Percentiles rank a stretch among this genome's conserved stretches.
Evolutionary conservation across 1,140 invertebrate genomes (phyloP).

Genomic region (Paraescarpia echinospica): DNA sequence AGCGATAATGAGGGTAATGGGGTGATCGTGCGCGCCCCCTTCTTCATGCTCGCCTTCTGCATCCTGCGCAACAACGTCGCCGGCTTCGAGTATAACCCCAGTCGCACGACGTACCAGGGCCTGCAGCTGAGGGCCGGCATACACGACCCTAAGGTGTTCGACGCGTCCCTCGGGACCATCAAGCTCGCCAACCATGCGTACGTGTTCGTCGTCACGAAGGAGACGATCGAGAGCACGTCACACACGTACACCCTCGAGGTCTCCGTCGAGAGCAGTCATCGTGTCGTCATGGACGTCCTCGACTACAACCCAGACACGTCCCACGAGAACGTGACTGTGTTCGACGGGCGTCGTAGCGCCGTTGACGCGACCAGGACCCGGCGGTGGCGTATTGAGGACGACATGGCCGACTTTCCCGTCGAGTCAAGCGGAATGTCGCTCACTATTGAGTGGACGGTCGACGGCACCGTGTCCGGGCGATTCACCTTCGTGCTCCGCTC

Average conservation of each 20-base stretch:
- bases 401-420: slow-evolving; percentile 55
- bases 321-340: slow-evolving; percentile 51
- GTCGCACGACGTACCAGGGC: slow-evolving; percentile 68
- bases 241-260: slow-evolving; percentile 6
- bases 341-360: slow-evolving; percentile 33
- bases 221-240: neutral
- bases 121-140: slow-evolving; percentile 31
- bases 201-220: slow-evolving; percentile 4
- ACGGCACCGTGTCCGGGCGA: slow-evolving; percentile 46
- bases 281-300: slow-evolving; percentile 41
- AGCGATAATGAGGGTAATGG: slow-evolving; percentile 48
- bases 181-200: neutral
- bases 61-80: slow-evolving; percentile 71
- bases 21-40: slow-evolving; percentile 44
- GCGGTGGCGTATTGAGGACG: slow-evolving; percentile 50
- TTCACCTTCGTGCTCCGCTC: slow-evolving; percentile 50
- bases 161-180: neutral
- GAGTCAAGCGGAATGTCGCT: slow-evolving; percentile 38
- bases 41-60: slow-evolving; percentile 41
- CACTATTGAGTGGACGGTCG: slow-evolving; percentile 44
- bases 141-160: slow-evolving; percentile 25
- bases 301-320: slow-evolving; percentile 51
- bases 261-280: neutral
- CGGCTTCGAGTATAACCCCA: slow-evolving; percentile 91
- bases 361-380: slow-evolving; percentile 26